These are phyloP conservation scores for Steatocranus sp. DNA, from an alignment of 2,797 vertebrate genomes.

Conservation along the genomic window DNA sequence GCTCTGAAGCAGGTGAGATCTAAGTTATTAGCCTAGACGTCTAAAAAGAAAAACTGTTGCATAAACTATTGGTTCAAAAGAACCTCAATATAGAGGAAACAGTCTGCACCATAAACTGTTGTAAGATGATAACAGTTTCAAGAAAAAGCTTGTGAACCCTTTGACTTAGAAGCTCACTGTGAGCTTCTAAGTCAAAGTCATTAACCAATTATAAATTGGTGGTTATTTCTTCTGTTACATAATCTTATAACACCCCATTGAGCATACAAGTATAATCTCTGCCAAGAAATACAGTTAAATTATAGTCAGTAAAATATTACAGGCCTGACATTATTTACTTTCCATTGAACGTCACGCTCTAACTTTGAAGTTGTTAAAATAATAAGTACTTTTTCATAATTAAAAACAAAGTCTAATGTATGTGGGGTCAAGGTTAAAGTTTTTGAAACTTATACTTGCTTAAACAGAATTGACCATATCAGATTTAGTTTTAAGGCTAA, in stretches of 20 bases:
- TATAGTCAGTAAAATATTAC: not conserved
- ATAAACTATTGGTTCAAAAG: not conserved
- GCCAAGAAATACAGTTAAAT: not conserved
- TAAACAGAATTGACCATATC: not conserved
- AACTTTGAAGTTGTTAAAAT: not conserved
- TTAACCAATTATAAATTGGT: not conserved
- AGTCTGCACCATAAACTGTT: not conserved
- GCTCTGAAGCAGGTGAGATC: not conserved
- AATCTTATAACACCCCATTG: not conserved
- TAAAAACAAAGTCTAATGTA: not conserved
- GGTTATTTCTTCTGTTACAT: not conserved
- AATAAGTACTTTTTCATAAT: not conserved
- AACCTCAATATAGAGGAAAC: not conserved
- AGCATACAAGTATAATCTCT: not conserved
- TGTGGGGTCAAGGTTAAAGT: not conserved
- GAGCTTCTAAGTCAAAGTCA: not conserved
- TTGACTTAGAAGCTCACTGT: not conserved
- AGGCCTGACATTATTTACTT: not conserved
- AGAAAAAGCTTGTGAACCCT: not conserved
- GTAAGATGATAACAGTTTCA: not conserved
- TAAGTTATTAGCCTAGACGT: not conserved
- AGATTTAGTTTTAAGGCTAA: not conserved
- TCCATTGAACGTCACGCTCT: not conserved
- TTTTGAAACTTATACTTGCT: not conserved
- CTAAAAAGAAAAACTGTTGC: not conserved